Base-by-base conservation (phyloP, 1,140 invertebrate species). In the Cotesia chilonis region DNA sequence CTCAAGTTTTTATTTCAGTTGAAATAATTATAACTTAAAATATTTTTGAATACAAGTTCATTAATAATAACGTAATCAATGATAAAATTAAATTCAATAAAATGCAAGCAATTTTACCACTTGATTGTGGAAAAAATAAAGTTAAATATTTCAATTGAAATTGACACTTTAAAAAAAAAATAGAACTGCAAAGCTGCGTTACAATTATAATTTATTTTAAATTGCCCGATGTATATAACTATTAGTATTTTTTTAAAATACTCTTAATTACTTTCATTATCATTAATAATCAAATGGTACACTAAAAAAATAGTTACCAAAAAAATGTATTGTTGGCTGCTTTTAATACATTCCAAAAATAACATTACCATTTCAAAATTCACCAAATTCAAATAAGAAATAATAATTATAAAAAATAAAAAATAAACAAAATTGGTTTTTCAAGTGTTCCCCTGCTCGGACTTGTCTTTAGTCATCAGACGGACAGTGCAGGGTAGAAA, bases 401-500 rank as follows among this genome's bases (percentile, higher is more conserved):
- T 28, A 28, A 28, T 28, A 28, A 28, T 28, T 28, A 28, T 28
- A 63, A 12, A 36, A 36, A 59, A 14, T n/a, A 47, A 69, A 47
- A 36, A 17, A 41, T 65, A 35, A 10, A 6, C 12, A 20, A 51
- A 68, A 54, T 35, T 47, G 60, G 7, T 47, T 59, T 4, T 35
- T 28, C 51, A 47, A 60, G 41, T 72, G 38, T 74, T 70, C 17
- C 67, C 68, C 71, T 73, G 74, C 71, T 71, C 63, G 28, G 54
- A 68, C 52, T 75, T 72, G 59, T 70, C 74, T 76, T 67, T 67
- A 74, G 70, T 74, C 75, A 76, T 61, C 54, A 41, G 65, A 61
- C 61, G 74, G 68, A 75, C 71, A 74, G 63, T 74, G 76, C 76
- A 77, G 76, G 77, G 75, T 79, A 77, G 70, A 67, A 74, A 70